Base-by-base conservation (phyloP, 2,888 invertebrate species). In the Diarsia dahlii region DNA sequence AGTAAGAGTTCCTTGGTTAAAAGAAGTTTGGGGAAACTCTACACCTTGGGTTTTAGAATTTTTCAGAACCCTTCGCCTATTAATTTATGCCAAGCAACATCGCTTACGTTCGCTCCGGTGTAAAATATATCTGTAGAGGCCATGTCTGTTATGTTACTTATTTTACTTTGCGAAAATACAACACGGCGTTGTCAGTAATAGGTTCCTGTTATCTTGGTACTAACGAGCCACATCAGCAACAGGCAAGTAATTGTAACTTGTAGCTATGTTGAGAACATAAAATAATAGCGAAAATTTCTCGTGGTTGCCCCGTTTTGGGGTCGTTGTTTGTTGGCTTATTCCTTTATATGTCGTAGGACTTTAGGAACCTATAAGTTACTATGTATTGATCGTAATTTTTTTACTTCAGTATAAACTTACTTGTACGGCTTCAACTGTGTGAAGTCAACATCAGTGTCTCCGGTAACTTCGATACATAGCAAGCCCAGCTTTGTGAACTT, bases 361-460 rank as follows among this genome's bases (percentile, higher is more conserved):
- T 58, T 28, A 58, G 18, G 10, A 60, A 60, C 28, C n/a, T 6
- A 66, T 58, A 64, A 23, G 6, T 46, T 65, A 15, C 6, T 46
- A 28, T 28, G 3, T 18, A 23, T 23, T 23, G 18, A 45, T 20
- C 20, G 9, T 34, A 34, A 50, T 34, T 20, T 66, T 28, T 34
- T 34, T 10, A 66, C 48, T 28, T 50, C 20, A 28, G 28, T 34
- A 66, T 50, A 20, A 50, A 71, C 82, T 85, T 86, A 96, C 97
- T 92, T 95, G 89, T 96, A 96, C 0, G 94, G 93, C 67, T 94
- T 93, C 45, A 97, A 82, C 48, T 96, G 95, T 4, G 93, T 89
- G 72, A 97, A 97, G 86, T 98, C 97, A 12, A 97, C 96, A 74
- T 98, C 97, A n/a, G 97, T 97, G 90, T 98, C 98, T 0, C 98